phyloP scores from a whole-genome alignment of 2,888 invertebrate species.

The Dicranocentrus wangi region DNA sequence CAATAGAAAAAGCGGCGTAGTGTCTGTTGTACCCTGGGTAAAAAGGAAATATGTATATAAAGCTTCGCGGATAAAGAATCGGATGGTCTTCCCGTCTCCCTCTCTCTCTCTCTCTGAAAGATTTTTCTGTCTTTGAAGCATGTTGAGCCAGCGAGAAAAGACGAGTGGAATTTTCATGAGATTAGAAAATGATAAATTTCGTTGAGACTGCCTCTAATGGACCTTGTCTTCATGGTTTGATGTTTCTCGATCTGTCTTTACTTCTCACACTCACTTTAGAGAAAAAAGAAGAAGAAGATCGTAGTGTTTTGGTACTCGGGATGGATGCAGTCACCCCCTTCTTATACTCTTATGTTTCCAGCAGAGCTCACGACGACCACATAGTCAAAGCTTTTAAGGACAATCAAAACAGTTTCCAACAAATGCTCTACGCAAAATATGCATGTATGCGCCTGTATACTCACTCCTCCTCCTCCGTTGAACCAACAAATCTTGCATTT shows the following conservation, averaged over 20 bases:
- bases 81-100: conserved; percentile 13
- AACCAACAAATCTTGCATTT: conserved; percentile 47
- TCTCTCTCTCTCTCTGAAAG: conserved; percentile 36
- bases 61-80: conserved; percentile 15
- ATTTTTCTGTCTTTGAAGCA: conserved; percentile 48
- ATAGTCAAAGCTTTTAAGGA: conserved; percentile 54
- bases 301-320: background rate
- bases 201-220: conserved; percentile 72
- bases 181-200: conserved; percentile 72
- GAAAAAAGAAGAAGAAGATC: conserved; percentile 46
- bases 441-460: background rate
- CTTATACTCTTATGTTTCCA: conserved; percentile 49
- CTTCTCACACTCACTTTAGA: conserved; percentile 65
- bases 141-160: conserved; percentile 56
- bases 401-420: conserved; percentile 63
- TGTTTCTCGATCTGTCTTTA: conserved; percentile 71
- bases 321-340: conserved; percentile 61
- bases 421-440: conserved; percentile 56
- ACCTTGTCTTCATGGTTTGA: conserved; percentile 72
- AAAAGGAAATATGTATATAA: background rate
- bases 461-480: background rate
- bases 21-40: background rate
- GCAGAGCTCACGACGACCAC: conserved; percentile 51
- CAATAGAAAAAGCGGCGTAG: too few relatives aligned
- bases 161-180: conserved; percentile 68